These are phyloP conservation scores for Nycticorax nycticorax DNA, from an alignment of 2,113 vertebrate species.

Conservation along the genomic window DNA sequence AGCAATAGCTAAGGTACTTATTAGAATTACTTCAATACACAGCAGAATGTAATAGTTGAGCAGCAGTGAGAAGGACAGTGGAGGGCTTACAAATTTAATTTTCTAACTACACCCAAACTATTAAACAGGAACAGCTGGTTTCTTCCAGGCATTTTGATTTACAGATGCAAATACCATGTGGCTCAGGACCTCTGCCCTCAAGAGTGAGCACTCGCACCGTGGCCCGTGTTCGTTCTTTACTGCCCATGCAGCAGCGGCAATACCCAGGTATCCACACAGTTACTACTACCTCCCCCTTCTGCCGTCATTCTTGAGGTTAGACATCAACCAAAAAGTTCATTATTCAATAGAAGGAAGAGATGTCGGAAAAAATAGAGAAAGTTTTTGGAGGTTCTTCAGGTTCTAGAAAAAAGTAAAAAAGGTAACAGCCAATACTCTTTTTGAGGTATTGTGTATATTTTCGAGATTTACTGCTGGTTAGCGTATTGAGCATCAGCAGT, in stretches of 20 bases:
- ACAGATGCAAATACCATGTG: not conserved
- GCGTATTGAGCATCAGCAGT: accelerated
- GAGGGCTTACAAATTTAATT: not conserved
- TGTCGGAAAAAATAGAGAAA: not conserved
- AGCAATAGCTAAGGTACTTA: not conserved
- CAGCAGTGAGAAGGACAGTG: not conserved
- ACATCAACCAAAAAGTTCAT: not conserved
- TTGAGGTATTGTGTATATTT: not conserved
- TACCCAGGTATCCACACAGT: not conserved
- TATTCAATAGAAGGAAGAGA: not conserved
- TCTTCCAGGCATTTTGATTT: not conserved
- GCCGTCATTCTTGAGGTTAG: not conserved
- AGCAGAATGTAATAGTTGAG: not conserved
- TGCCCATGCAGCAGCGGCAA: not conserved
- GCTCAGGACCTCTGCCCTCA: not conserved
- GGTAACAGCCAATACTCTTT: not conserved
- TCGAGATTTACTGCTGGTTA: not conserved
- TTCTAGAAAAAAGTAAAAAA: not conserved
- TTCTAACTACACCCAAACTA: not conserved
- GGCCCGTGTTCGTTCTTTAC: not conserved
- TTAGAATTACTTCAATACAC: not conserved
- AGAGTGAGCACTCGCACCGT: not conserved
- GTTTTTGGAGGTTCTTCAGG: not conserved
- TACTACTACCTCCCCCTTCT: not conserved
- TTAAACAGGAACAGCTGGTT: not conserved